phyloP scores from a whole-genome alignment of 1,140 invertebrate genomes.

The Apolygus lucorum region DNA sequence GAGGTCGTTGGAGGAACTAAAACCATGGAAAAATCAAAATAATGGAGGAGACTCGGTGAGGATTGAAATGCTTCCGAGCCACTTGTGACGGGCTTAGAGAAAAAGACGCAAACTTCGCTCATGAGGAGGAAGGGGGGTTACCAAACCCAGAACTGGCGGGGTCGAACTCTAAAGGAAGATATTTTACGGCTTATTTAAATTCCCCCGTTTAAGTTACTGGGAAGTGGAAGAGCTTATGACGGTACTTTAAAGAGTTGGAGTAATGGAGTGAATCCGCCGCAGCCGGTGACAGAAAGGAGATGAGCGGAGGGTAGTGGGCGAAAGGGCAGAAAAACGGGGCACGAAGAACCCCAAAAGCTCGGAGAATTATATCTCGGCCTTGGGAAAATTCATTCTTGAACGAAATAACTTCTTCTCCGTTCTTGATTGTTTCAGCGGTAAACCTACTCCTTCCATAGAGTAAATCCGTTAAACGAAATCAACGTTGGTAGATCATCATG shows the following conservation, averaged over 20 bases:
- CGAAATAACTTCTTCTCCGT: neutral
- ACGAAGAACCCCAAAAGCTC: neutral
- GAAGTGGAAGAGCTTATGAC: constrained; percentile 9
- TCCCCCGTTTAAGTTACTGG: constrained; percentile 7
- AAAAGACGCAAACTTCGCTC: neutral
- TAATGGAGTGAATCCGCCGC: constrained; percentile 14
- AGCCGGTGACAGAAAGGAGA: constrained; percentile 11
- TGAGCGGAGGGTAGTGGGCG: neutral
- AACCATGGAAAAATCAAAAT: neutral
- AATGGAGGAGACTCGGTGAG: constrained; percentile 9
- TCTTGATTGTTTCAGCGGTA: too few species aligned
- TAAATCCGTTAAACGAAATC: too few species aligned
- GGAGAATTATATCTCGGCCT: constrained; percentile 6
- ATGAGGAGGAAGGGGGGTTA: too few species aligned
- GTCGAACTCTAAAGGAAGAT: constrained; percentile 3
- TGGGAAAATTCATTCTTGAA: neutral
- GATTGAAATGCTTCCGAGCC: constrained; percentile 10
- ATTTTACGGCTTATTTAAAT: constrained; percentile 17
- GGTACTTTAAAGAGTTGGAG: constrained; percentile 15
- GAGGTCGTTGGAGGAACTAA: constrained; percentile 1
- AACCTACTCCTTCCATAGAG: too few species aligned
- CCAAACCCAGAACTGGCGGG: neutral
- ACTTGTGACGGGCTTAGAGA: constrained; percentile 7
- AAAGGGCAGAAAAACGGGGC: neutral
- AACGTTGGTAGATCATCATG: too few species aligned